Conservation (phyloP, 2,888 invertebrate species). For the Actias luna region DNA sequence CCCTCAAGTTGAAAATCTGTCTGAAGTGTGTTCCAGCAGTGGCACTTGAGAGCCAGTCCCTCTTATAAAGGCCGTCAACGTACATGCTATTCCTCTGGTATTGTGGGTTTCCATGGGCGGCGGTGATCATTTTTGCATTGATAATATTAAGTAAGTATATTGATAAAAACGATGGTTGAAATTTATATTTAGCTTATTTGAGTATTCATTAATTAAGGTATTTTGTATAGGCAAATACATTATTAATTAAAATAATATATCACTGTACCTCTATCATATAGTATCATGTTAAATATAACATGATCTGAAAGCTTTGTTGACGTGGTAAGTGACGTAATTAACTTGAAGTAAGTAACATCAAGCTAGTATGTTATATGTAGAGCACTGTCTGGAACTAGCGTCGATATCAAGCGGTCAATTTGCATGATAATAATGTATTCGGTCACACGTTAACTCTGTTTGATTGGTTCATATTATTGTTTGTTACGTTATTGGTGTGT, state of each 20-base stretch:
- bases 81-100: no score
- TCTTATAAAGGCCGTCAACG: no score
- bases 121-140: no score
- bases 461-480: conserved; percentile 3
- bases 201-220: no score
- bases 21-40: no score
- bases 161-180: not conserved
- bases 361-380: not conserved
- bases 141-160: no score
- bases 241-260: not conserved
- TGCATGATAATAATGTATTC: conserved; percentile 5
- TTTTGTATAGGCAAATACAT: no score
- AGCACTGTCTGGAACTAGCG: not conserved
- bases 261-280: not conserved
- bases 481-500: not conserved
- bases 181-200: not conserved
- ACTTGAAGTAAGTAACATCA: not conserved
- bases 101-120: no score
- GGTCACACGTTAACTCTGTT: conserved; percentile 2
- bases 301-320: not conserved
- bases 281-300: not conserved
- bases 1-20: no score
- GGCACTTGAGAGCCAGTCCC: no score
- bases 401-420: not conserved
- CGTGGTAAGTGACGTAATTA: not conserved